Evolutionary conservation across 2,888 invertebrate genomes (phyloP), one percentile per base, ranked within the genome.

Genomic region (Drosophila austrosaltans): DNA sequence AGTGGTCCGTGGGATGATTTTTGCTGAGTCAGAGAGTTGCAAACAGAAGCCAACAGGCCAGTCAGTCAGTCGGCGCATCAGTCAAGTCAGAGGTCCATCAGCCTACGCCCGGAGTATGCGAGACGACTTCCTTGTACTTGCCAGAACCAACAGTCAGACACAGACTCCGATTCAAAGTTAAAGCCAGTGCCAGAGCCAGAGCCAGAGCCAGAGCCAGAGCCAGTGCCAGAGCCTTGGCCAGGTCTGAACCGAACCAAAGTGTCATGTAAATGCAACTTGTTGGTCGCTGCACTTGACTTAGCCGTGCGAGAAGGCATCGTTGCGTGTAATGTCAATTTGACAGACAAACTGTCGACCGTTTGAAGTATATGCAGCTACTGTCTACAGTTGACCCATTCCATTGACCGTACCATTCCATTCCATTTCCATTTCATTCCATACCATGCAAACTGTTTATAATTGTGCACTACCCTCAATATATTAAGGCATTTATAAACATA

Each of bases 261-360:
- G 77, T 73, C 77, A 81, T 83, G 82, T 83, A 83, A 83, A 83
- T 83, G 81, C 86, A 83, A 86, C 83, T 78, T 86, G 83, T 83
- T 83, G 81, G 81, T 16, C 64, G 78, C 71, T 60, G 60, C 16
- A 74, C 72, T 74, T 75, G 63, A 74, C 60, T 64, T 63, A 28
- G 62, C 58, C 3, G 25, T 10, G 48, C 16, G 75, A 36, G 28
- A 68, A 36, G 63, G 66, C 81, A 40, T 59, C 72, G 81, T 84
- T 72, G 72, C 75, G 75, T 82, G 80, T 72, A 84, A 88, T 86
- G 89, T 86, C 86, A 86, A 87, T 87, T 81, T 86, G 86, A 86
- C 86, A 86, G 86, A 86, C 86, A 86, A 84, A 81, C 89, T 86
- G 86, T 86, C 89, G 87, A 82, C 86, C 82, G 80, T 89, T 87